Evolutionary conservation across 92 coral and sea anemone genomes (phyloP).

Genomic region (Anthopleura xanthogrammica): DNA sequence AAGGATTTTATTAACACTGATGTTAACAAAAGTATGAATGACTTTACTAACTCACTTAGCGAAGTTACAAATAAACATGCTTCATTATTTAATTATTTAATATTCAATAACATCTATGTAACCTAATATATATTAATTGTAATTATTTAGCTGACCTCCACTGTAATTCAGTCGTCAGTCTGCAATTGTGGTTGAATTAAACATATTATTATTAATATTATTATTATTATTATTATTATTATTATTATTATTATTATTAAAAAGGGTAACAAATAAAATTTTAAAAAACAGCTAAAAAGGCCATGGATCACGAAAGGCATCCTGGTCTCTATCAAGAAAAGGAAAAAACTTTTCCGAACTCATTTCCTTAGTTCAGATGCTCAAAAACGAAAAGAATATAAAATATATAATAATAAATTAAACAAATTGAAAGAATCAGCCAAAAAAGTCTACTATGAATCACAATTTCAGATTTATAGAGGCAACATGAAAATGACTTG

Average conservation of each 20-base stretch:
- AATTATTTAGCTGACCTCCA: too few species aligned
- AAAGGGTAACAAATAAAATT: slow-evolving; percentile 23
- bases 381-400: slow-evolving; percentile 32
- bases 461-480: slow-evolving; percentile 17
- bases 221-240: too few species aligned
- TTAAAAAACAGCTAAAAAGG: slow-evolving; percentile 23
- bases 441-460: slow-evolving; percentile 26
- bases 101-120: too few species aligned
- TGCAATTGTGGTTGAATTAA: too few species aligned
- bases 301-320: too few species aligned
- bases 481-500: slow-evolving; percentile 48
- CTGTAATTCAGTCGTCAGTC: too few species aligned
- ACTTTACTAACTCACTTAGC: slow-evolving; percentile 35
- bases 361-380: slow-evolving; percentile 39
- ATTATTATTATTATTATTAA: not conserved
- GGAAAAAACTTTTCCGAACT: slow-evolving; percentile 46
- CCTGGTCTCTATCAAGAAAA: not conserved
- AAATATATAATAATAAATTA: slow-evolving; percentile 43
- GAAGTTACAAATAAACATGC: slow-evolving; percentile 48
- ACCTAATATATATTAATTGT: too few species aligned
- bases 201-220: too few species aligned
- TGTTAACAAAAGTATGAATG: not conserved
- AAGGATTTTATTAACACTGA: not conserved
- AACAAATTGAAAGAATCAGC: slow-evolving; percentile 33
- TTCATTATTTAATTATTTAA: not conserved